Percentiles rank a stretch among this genome's conserved stretches.
Evolutionary conservation across 1,140 invertebrate genomes (phyloP).

Genomic region (Centruroides sculpturatus): DNA sequence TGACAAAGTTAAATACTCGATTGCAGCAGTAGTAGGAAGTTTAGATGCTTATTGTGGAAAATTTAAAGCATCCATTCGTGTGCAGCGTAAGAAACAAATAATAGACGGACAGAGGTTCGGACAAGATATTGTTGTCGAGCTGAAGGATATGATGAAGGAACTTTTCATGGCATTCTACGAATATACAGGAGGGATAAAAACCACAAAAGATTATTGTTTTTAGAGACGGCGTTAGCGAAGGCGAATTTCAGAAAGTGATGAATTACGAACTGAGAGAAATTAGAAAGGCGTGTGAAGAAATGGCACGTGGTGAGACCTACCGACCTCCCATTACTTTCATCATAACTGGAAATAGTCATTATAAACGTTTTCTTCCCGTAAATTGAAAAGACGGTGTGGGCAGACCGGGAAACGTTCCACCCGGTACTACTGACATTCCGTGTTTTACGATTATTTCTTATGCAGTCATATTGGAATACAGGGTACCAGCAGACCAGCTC

Average conservation of each 20-base stretch:
- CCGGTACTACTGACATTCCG: slow-evolving; percentile 67
- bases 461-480: slow-evolving; percentile 45
- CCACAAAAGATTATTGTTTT: slow-evolving; percentile 31
- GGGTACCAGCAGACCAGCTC: slow-evolving; percentile 15
- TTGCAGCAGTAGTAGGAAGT: slow-evolving; percentile 49
- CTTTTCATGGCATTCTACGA: slow-evolving; percentile 29
- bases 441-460: slow-evolving; percentile 70
- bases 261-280: slow-evolving; percentile 14
- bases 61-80: slow-evolving; percentile 9
- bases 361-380: slow-evolving; percentile 10
- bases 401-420: slow-evolving; percentile 47
- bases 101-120: slow-evolving; percentile 13
- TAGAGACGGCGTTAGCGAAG: slow-evolving; percentile 34
- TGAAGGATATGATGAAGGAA: slow-evolving; percentile 49
- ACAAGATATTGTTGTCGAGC: slow-evolving; percentile 29
- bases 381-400: slow-evolving; percentile 20
- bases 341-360: slow-evolving; percentile 19
- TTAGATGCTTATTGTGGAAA: slow-evolving; percentile 5
- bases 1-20: slow-evolving; percentile 53
- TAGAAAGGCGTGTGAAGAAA: slow-evolving; percentile 3
- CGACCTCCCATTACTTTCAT: slow-evolving; percentile 18
- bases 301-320: no score
- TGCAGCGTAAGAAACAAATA: slow-evolving; percentile 12
- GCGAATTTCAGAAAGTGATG: slow-evolving; percentile 29
- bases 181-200: slow-evolving; percentile 5